Percentiles rank a stretch among this genome's conserved stretches.
Evolutionary conservation across 1,140 invertebrate species (phyloP).

Genomic region (Mycetomoellerius zeteki): DNA sequence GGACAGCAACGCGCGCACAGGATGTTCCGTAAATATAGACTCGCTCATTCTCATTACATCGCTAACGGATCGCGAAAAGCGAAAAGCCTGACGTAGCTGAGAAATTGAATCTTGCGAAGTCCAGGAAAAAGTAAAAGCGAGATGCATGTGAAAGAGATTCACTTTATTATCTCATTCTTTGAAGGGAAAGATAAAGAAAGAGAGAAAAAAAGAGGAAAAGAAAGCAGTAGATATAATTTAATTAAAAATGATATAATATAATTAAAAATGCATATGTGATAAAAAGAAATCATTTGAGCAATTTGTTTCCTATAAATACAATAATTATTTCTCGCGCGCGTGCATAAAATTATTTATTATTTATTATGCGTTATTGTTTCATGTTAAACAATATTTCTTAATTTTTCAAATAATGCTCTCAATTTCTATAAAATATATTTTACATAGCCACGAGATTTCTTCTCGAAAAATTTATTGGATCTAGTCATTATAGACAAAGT

Average conservation of each 20-base stretch:
- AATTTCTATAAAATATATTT: too few species aligned
- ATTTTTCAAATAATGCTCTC: not conserved
- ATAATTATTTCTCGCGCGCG: not conserved
- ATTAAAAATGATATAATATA: not conserved
- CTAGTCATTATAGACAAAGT: not conserved
- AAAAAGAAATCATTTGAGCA: not conserved
- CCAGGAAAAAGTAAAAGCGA: not conserved
- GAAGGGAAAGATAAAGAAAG: not conserved
- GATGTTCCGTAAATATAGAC: slow-evolving; percentile 47
- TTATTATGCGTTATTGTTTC: not conserved
- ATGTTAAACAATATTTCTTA: not conserved
- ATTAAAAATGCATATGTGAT: not conserved
- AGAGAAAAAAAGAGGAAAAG: not conserved
- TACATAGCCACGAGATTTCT: too few species aligned
- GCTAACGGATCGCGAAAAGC: slow-evolving; percentile 19
- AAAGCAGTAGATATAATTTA: not conserved
- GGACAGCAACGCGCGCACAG: not conserved
- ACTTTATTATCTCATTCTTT: not conserved
- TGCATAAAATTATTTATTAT: not conserved
- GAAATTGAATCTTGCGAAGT: slow-evolving; percentile 33
- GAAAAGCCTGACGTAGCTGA: slow-evolving; percentile 11
- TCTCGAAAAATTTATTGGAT: too few species aligned
- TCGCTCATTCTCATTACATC: slow-evolving; percentile 40
- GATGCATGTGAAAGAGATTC: not conserved
- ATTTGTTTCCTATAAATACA: not conserved